Base-by-base conservation (phyloP, 2,888 invertebrate species). In the Doris montereyensis region DNA sequence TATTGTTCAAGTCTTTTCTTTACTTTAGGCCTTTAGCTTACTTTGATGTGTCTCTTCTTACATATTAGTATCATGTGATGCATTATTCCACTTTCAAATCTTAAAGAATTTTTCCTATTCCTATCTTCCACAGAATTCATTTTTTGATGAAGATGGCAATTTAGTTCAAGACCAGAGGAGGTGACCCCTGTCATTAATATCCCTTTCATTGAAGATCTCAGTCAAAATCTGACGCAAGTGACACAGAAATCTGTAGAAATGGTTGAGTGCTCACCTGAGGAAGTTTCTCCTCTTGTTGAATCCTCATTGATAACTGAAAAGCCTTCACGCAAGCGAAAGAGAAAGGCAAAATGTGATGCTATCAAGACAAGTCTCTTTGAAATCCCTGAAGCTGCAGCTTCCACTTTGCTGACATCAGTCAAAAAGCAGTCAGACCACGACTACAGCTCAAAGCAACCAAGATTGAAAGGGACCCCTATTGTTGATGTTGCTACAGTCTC, bases 121-220 rank as follows among this genome's bases (percentile, higher is more conserved):
- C 62, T 62, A 35, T 21, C 28, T 35, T 24, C 21, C 78, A 0
- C 78, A 82, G 82, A 57, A 80, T 32, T 32, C 65, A n/a, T 78
- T 76, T 28, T 62, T 80, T 65, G 81, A 77, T 52, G 67, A 62
- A 30, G 65, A 72, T 5, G 35, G 21, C 5, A 41, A 41, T 41
- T 41, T 41, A 41, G 17, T 17, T 41, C 52, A 41, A 41, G 52
- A 41, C 28, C 21, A n/a, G 58, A n/a, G 21, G 78, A 74, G 17
- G 74, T 78, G 26, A 68, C 28, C 10, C 78, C 57, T 41, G 67
- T 78, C 2, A 78, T 34, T 34, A 1, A 10, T 24, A 30, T 17
- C 3, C 1, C 57, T 3, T 3, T 2, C 4, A 4, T 28, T 24
- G 52, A 62, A 41, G n/a, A n/a, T n/a, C n/a, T n/a, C n/a, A n/a